These are phyloP conservation scores for Ridgeia piscesae DNA, from an alignment of 1,140 invertebrate genomes.

Conservation along the genomic window DNA sequence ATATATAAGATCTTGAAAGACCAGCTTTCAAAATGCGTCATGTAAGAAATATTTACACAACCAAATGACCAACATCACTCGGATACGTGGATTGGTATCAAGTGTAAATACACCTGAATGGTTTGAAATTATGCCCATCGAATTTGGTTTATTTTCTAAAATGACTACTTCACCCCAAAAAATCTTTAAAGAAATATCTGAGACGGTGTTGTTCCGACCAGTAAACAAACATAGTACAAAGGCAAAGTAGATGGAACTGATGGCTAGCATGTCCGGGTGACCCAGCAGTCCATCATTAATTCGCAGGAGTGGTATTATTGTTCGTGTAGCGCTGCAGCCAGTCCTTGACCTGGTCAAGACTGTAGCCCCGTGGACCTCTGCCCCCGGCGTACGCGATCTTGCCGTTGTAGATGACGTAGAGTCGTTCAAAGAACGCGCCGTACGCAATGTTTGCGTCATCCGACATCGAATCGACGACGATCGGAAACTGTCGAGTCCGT, in stretches of 20 bases:
- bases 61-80: neutral
- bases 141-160: neutral
- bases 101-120: neutral
- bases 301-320: neutral
- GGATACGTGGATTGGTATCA: neutral
- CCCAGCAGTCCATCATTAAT: no score
- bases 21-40: neutral
- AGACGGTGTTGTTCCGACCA: neutral
- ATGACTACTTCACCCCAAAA: no score
- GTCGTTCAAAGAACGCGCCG: conserved; percentile 37
- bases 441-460: conserved; percentile 35
- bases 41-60: neutral
- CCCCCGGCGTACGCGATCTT: conserved; percentile 37
- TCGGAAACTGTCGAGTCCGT: conserved; percentile 19
- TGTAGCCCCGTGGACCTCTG: conserved; percentile 36
- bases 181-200: no score
- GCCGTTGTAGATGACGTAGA: conserved; percentile 38
- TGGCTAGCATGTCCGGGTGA: neutral
- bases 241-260: no score
- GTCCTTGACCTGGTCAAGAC: conserved; percentile 35
- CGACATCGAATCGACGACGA: conserved; percentile 38
- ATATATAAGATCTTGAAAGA: neutral
- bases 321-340: conserved; percentile 33
- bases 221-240: neutral
- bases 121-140: neutral